Evolutionary conservation across 1,140 invertebrate species (phyloP), one percentile per base, ranked within the genome.

Genomic region (Heliothis subflexa): DNA sequence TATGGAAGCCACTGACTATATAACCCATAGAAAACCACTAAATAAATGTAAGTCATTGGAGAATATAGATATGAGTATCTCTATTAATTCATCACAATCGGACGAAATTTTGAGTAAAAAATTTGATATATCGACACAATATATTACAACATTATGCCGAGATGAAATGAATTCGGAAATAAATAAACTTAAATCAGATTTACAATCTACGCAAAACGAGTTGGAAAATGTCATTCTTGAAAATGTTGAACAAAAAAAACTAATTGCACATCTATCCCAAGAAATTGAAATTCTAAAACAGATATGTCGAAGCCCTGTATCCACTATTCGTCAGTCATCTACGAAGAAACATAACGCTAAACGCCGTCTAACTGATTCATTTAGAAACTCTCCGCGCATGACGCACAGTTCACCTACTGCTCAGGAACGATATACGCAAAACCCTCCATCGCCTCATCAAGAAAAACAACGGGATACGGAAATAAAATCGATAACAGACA

Each of bases 141-240:
- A n/a, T 40, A 40, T 40, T 0, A 62, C 59, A 62, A 25, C 59
- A 40, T 40, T 62, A 3, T 33, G 28, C 59, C 5, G 59, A 62
- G 59, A 62, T 0, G 59, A 62, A 40, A 62, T 62, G 59, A 25
- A 62, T 1, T 14, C 59, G 0, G 59, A 62, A 62, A 40, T 62
- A n/a, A 62, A 14, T 62, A 40, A 2, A 4, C 33, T 62, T 5
- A 62, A 62, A 25, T 10, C 59, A 0, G 13, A 14, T 0, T 28
- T 62, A 62, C 59, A 40, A 1, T 28, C 13, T 14, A 62, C 59
- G 2, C 25, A 62, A 40, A 40, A 62, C 13, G 21, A 62, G 13
- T 40, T 62, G 33, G 59, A 62, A 62, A 62, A 62, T 14, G 25
- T 62, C 2, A 62, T 62, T 14, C 21, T 62, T 14, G 59, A 62